These are phyloP conservation scores for Todiramphus chloris DNA, from an alignment of 2,113 vertebrate species.

Conservation along the genomic window DNA sequence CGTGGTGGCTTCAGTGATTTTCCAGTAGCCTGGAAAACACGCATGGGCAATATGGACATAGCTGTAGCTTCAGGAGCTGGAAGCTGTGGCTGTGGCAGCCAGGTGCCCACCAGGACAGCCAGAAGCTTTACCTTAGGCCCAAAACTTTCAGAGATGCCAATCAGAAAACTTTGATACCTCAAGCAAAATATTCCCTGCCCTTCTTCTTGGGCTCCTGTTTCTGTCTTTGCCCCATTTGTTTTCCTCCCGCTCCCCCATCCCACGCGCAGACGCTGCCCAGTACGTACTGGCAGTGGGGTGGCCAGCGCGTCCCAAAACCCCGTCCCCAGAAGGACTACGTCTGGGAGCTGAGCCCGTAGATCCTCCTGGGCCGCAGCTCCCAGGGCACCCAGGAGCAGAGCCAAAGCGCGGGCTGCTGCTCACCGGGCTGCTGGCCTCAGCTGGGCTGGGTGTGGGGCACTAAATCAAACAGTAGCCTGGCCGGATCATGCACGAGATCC, in stretches of 20 bases:
- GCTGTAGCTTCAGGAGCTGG: not conserved
- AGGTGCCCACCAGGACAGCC: not conserved
- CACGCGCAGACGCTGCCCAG: not conserved
- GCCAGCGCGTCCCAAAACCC: not conserved
- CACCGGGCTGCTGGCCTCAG: not conserved
- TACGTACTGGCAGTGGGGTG: not conserved
- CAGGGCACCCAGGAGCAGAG: not conserved
- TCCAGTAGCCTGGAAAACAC: not conserved
- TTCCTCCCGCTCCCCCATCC: not conserved
- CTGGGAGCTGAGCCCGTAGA: not conserved
- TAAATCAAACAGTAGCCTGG: not conserved
- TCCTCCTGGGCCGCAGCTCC: not conserved
- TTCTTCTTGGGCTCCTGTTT: not conserved
- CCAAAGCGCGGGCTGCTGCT: not conserved
- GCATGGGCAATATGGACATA: fast-evolving
- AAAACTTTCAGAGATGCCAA: not conserved
- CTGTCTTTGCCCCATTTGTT: not conserved
- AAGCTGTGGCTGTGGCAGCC: not conserved
- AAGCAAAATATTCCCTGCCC: not conserved
- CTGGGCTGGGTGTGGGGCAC: not conserved
- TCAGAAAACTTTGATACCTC: not conserved
- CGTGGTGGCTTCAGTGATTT: fast-evolving
- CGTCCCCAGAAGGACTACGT: not conserved
- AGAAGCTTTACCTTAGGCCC: not conserved
- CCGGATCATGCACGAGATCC: not conserved